Conservation (phyloP, 2,113 vertebrate genomes). For the Rhegmatorhina hoffmannsi region DNA sequence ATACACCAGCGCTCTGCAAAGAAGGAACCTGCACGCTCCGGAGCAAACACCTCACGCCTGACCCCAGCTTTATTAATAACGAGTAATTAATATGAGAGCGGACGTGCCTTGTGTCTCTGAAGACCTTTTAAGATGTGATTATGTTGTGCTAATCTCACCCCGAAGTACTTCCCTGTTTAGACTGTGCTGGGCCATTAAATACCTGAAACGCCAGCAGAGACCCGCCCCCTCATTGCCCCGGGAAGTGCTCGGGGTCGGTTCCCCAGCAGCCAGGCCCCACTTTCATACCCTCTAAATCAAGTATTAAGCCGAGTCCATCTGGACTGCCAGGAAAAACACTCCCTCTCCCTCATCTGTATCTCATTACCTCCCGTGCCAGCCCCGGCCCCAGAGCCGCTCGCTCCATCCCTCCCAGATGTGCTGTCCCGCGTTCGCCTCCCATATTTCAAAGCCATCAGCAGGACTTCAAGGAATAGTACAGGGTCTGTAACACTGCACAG, state of each 20-base stretch:
- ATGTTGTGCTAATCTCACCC: conserved; percentile 66
- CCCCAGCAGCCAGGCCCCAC: neutral
- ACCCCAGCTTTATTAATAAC: conserved; percentile 56
- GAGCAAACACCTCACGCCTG: neutral
- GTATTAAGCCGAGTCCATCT: neutral
- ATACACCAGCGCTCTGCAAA: neutral
- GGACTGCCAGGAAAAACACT: conserved; percentile 56
- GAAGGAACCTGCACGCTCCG: neutral
- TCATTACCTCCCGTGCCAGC: conserved; percentile 46
- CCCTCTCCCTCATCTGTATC: conserved; percentile 45
- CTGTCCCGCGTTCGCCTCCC: neutral
- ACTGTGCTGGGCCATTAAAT: conserved; percentile 46
- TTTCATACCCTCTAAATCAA: conserved; percentile 58
- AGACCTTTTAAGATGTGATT: conserved; percentile 68
- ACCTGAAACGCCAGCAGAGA: neutral
- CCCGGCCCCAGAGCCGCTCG: neutral
- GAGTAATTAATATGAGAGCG: conserved; percentile 52
- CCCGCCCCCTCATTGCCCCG: neutral
- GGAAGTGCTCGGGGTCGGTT: conserved; percentile 13
- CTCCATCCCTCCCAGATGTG: conserved; percentile 34
- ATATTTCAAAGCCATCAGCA: conserved; percentile 40
- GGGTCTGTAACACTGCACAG: conserved; percentile 5
- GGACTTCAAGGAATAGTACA: conserved; percentile 23
- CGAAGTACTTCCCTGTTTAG: conserved; percentile 55
- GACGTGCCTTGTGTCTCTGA: conserved; percentile 53